Base-by-base conservation (phyloP, 2,797 vertebrate genomes). In the Ctenopoma multispine region DNA sequence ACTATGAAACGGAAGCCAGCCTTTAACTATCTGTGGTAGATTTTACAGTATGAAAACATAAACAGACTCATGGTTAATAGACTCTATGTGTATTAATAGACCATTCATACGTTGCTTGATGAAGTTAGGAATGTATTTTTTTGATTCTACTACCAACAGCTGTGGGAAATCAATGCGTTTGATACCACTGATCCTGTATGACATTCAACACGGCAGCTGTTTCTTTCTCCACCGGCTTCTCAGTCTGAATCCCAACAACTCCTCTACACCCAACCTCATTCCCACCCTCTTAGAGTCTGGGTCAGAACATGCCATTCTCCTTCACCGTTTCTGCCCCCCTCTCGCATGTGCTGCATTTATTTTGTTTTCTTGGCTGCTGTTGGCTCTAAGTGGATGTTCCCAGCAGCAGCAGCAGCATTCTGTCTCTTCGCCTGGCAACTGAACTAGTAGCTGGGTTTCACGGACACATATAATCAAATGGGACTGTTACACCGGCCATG, bases 351-450 rank as follows among this genome's bases (percentile, higher is more conserved):
- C 79, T 62, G 72, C 76, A 80, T 86, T 90, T 91, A 82, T 90
- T 90, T 87, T 60, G 44, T 73, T 74, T 65, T 83, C 81, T 72
- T 48, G 69, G 78, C 69, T 73, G 59, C 79, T 90, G 81, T 84
- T 92, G 89, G 84, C 87, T 79, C 67, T 72, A 82, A 86, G 78
- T 79, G 36, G 76, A 89, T 70, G 81, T 93, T 92, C 92, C 87
- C 69, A 77, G 64, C 29, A 29, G 23, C 29, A 71, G 62, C 71
- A 50, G 59, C 69, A 61, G 70, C 48, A 54, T 72, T 65, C n/a
- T 47, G 58, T 80, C 69, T 79, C 72, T 48, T n/a, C 69, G 78
- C 78, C 61, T 68, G 78, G 66, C 75, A 85, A 77, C 72, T 46
- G 29, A 40, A 69, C 50, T 65, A 41, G 72, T 61, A 72, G 61